These are phyloP conservation scores for Herminia tarsipennalis DNA, from an alignment of 2,888 invertebrate species.

Conservation along the genomic window DNA sequence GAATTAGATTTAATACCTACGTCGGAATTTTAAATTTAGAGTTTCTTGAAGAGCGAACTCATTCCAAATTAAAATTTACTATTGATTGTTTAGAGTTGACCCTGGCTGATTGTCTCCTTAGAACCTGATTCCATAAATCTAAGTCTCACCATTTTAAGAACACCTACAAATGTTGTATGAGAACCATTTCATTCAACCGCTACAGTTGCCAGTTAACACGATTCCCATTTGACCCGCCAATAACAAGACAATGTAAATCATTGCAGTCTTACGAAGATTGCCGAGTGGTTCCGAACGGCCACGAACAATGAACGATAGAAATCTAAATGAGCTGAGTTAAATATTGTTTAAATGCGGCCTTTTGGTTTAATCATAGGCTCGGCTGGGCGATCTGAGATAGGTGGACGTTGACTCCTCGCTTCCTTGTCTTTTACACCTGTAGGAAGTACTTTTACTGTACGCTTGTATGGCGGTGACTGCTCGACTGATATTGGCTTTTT, in stretches of 20 bases:
- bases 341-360: constrained; percentile 50
- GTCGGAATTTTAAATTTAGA: too few species aligned
- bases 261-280: constrained; percentile 37
- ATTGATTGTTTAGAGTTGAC: too few species aligned
- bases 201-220: constrained; percentile 38
- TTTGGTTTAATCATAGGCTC: constrained; percentile 51
- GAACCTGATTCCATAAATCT: too few species aligned
- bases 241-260: constrained; percentile 49
- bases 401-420: constrained; percentile 35
- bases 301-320: constrained; percentile 43
- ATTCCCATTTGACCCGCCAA: constrained; percentile 48
- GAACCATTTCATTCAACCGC: not conserved
- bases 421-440: constrained; percentile 5
- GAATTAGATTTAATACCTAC: too few species aligned
- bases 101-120: too few species aligned
- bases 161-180: not conserved
- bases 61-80: too few species aligned
- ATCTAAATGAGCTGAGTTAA: constrained; percentile 48
- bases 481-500: too few species aligned
- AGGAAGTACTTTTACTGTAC: not conserved
- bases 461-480: too few species aligned
- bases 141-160: not conserved
- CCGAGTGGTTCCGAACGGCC: constrained; percentile 38
- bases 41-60: too few species aligned
- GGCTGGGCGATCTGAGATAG: constrained; percentile 44